phyloP scores from a whole-genome alignment of 2,888 invertebrate genomes.

The Penaeus monodon region DNA sequence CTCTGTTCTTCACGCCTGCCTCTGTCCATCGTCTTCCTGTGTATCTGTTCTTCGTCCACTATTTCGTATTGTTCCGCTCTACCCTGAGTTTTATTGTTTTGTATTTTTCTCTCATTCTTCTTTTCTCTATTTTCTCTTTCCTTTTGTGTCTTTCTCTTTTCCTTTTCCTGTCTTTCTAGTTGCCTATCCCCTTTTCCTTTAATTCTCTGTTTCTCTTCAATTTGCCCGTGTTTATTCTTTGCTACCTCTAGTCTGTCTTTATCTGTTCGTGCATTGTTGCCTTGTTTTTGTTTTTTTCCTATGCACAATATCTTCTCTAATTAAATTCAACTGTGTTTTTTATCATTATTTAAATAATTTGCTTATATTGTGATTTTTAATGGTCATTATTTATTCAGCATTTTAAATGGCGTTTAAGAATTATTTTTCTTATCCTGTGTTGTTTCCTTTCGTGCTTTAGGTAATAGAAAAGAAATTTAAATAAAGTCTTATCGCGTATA shows the following conservation, averaged over 20 bases:
- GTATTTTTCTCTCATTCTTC: background rate
- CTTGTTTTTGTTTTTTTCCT: background rate
- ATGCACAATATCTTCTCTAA: no score
- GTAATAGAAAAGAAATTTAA: no score
- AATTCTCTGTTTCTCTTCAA: background rate
- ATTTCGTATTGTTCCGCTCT: background rate
- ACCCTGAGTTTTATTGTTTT: background rate
- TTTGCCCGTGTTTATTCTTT: background rate
- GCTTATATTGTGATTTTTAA: no score
- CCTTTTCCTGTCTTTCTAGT: background rate
- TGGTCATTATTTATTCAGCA: no score
- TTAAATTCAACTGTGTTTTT: no score
- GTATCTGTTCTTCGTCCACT: background rate
- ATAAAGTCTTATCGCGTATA: no score
- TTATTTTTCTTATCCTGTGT: no score
- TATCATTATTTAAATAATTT: no score
- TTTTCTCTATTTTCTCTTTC: background rate
- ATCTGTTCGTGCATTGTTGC: background rate
- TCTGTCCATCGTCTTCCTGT: background rate
- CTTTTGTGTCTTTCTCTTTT: background rate
- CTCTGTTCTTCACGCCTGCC: background rate
- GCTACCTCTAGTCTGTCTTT: background rate
- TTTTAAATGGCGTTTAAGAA: no score
- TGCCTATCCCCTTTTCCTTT: background rate
- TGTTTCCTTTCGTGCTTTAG: no score